Base-by-base conservation (phyloP, 2,888 invertebrate species). In the Cheilosia impressa region DNA sequence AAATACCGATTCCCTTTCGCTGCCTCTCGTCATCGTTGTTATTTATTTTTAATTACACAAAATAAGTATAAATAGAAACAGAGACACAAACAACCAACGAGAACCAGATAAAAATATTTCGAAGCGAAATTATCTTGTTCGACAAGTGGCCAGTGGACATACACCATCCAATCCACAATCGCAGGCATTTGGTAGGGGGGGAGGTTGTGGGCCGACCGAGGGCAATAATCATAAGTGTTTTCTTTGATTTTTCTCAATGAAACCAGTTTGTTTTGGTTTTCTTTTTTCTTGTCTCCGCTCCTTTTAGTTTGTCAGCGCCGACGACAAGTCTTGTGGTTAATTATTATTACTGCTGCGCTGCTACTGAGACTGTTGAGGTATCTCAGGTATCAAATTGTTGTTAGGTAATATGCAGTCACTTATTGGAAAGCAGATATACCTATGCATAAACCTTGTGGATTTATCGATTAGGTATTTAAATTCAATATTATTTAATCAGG, bases 21-120 rank as follows among this genome's bases (percentile, higher is more conserved):
- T 41, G 22, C 53, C 60, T n/a, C 15, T 27, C n/a, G n/a, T 62
- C 34, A 34, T 19, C 34, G 45, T 47, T 27, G 65, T 38, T 22
- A 43, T 79, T 73, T 83, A 79, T 79, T 84, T 84, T 84, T 75
- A 79, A 80, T 79, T 79, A 73, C 63, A 73, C 31, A 68, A 62
- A 83, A 78, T 73, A 75, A 84, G 69, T 84, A 73, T 62, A 83
- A 79, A 83, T 83, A 83, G 79, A 68, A 52, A 47, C 73, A 60
- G 53, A 34, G 45, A 22, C 47, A 81, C 60, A 73, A 43, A 45
- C 47, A 53, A 45, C n/a, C 47, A 31, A 15, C 38, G 41, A 66
- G 34, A 47, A 43, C 41, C 13, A 66, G 52, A 78, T 66, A 83
- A 58, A 83, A 79, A 73, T 72, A 50, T 53, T 63, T 66, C 66